A percentile compares a stretch with the other conserved stretches of the same genome.
Conservation (phyloP, 2,113 vertebrate species). For the Chamaetylas fuelleborni region DNA sequence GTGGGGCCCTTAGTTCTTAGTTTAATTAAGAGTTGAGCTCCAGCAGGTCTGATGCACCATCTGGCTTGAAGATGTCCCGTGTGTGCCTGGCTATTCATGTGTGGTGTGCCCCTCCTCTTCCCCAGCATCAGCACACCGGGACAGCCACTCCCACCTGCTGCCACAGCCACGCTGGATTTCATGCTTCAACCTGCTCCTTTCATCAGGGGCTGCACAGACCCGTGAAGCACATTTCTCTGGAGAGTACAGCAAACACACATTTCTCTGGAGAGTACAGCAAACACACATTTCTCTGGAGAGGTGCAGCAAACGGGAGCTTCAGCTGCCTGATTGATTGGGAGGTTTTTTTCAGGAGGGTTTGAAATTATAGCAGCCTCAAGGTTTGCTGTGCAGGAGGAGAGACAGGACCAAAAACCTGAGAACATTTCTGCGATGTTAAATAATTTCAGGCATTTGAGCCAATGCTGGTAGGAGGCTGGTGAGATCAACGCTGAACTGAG, state of each 20-base stretch:
- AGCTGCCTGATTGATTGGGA: background rate
- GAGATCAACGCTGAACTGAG: background rate
- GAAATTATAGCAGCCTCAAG: background rate
- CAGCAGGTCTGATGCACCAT: conserved; percentile 15
- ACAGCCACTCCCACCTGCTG: background rate
- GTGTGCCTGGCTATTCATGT: background rate
- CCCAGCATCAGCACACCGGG: accelerated
- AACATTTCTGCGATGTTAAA: background rate
- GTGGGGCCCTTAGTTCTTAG: background rate
- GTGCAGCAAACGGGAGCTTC: background rate
- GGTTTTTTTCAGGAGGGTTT: background rate
- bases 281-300: background rate
- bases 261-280: background rate
- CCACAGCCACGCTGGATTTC: background rate
- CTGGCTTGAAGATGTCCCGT: conserved; percentile 35
- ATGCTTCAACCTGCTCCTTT: background rate
- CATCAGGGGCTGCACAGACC: background rate
- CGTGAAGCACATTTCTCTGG: background rate
- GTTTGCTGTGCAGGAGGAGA: background rate
- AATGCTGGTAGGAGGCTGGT: background rate
- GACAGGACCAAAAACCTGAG: background rate
- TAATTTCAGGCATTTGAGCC: background rate
- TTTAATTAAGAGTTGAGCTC: conserved; percentile 36
- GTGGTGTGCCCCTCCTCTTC: background rate
- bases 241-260: background rate